phyloP scores from a whole-genome alignment of 1,140 invertebrate genomes.

The Acromyrmex charruanus region DNA sequence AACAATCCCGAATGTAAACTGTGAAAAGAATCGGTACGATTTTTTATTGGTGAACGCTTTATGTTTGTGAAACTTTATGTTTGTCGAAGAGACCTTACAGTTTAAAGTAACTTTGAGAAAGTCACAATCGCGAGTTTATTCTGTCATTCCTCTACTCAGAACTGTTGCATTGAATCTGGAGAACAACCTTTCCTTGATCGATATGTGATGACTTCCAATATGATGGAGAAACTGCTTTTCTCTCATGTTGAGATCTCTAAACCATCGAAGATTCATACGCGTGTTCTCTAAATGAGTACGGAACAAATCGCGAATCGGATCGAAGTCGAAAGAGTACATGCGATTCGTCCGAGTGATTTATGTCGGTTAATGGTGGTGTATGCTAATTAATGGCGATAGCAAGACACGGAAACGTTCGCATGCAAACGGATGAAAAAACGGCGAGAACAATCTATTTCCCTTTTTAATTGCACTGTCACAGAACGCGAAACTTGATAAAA shows the following conservation, averaged over 20 bases:
- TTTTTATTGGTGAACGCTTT: neutral
- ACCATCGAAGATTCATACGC: neutral
- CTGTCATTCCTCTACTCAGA: neutral
- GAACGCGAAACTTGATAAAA: neutral
- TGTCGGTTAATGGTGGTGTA: slow-evolving; percentile 19
- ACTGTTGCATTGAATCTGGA: slow-evolving; percentile 22
- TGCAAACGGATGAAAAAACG: slow-evolving; percentile 31
- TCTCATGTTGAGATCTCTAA: no score
- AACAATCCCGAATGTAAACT: neutral
- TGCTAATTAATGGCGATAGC: slow-evolving; percentile 48
- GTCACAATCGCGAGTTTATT: neutral
- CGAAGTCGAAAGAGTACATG: neutral
- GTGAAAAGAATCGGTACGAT: neutral
- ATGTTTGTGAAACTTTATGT: neutral
- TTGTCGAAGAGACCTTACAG: neutral
- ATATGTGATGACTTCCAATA: slow-evolving; percentile 19
- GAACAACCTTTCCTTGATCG: slow-evolving; percentile 17
- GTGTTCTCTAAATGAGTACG: neutral
- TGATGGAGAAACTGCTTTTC: neutral
- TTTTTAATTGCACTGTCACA: slow-evolving; percentile 23
- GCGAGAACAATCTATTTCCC: neutral
- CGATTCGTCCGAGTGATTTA: neutral
- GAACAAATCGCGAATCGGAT: neutral
- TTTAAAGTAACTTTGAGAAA: neutral
- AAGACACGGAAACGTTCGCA: slow-evolving; percentile 42